Conservation (phyloP, 2,797 vertebrate species). For the Tauraco hartlaubi region DNA sequence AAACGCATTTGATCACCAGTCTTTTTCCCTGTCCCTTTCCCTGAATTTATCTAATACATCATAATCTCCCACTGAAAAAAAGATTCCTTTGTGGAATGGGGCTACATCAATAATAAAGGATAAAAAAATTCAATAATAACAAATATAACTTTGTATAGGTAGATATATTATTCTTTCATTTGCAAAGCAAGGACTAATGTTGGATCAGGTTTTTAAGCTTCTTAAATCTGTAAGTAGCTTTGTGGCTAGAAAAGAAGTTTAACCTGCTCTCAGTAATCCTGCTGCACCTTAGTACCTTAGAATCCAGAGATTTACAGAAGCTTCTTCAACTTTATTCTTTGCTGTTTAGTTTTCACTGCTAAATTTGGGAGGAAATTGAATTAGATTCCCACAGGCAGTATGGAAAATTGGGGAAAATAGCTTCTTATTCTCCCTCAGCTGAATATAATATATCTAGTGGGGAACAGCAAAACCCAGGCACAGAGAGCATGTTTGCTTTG, state of each 20-base stretch:
- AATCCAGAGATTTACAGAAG: conserved; percentile 84
- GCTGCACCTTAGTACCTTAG: conserved; percentile 62
- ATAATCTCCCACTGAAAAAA: conserved; percentile 13
- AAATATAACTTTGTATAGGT: conserved; percentile 51
- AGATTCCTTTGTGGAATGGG: neutral
- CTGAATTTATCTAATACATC: conserved; percentile 15
- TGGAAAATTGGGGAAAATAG: conserved; percentile 88
- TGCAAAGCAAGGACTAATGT: conserved; percentile 66
- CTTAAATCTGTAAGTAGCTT: conserved; percentile 72
- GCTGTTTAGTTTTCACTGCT: conserved; percentile 83
- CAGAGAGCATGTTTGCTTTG: neutral
- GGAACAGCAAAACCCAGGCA: conserved; percentile 44
- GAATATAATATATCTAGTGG: conserved; percentile 80
- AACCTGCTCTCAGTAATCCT: conserved; percentile 79
- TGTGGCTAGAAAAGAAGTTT: conserved; percentile 80
- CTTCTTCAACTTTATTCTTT: conserved; percentile 80
- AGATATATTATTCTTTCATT: conserved; percentile 68
- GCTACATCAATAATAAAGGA: conserved; percentile 26
- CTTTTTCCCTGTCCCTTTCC: neutral
- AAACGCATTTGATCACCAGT: neutral
- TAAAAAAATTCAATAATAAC: conserved; percentile 50
- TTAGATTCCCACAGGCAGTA: conserved; percentile 86
- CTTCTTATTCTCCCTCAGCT: conserved; percentile 80
- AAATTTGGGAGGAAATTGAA: conserved; percentile 86
- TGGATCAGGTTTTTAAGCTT: conserved; percentile 62